Conservation (phyloP, 2,888 invertebrate species). For the Ceriagrion tenellum region DNA sequence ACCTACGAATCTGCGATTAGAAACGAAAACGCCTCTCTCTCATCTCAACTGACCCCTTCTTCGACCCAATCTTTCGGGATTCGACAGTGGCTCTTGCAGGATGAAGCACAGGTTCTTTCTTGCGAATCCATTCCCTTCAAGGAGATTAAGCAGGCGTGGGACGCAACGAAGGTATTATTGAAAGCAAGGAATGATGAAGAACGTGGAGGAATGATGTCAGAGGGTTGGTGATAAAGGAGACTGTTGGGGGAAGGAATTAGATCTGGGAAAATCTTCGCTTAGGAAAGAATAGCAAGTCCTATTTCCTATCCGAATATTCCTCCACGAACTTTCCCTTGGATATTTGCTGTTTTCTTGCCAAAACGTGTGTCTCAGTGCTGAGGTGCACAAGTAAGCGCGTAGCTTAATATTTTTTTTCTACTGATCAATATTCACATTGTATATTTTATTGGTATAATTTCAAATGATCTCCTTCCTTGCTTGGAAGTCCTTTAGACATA, state of each 20-base stretch:
- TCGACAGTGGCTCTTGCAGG: neutral
- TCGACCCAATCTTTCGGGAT: neutral
- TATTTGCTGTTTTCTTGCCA: too few species aligned
- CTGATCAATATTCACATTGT: too few species aligned
- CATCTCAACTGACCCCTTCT: neutral
- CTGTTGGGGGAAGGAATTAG: slow-evolving; percentile 74
- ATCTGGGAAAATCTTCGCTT: slow-evolving; percentile 74
- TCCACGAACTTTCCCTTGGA: too few species aligned
- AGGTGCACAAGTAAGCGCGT: too few species aligned
- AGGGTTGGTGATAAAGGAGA: slow-evolving; percentile 68
- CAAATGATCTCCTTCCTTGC: too few species aligned
- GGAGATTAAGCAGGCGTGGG: neutral
- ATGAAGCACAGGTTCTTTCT: neutral
- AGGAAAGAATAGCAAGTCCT: slow-evolving; percentile 28
- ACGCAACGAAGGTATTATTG: neutral
- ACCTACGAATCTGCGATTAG: neutral
- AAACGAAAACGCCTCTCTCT: neutral
- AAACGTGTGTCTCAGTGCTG: too few species aligned
- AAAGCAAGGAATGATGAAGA: neutral
- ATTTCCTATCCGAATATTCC: neutral
- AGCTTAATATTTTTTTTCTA: too few species aligned
- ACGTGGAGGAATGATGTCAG: neutral
- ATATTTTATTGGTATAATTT: too few species aligned
- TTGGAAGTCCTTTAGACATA: too few species aligned
- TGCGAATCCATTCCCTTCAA: neutral